Conservation (phyloP, 2,888 invertebrate genomes). For the Polyommatus iphigenia region DNA sequence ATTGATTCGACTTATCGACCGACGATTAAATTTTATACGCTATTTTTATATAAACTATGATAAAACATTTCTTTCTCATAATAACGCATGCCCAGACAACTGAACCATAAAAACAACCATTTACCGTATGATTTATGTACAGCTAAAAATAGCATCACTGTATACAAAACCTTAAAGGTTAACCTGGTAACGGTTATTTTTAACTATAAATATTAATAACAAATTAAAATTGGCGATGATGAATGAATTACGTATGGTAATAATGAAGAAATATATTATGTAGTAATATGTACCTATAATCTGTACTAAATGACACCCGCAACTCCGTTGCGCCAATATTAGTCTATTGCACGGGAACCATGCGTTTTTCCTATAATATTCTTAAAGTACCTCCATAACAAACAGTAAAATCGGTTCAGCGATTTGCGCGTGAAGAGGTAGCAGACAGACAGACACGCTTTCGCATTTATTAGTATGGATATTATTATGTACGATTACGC, state of each 20-base stretch:
- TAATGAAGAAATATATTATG: not conserved
- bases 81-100: not conserved
- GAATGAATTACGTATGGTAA: not conserved
- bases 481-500: not conserved
- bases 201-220: not conserved
- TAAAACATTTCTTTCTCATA: constrained; percentile 11
- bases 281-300: not conserved
- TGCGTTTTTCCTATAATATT: no score
- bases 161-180: constrained; percentile 8
- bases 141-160: not conserved
- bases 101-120: constrained; percentile 7
- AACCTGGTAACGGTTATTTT: not conserved
- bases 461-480: no score
- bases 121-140: constrained; percentile 1
- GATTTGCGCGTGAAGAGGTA: no score
- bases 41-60: not conserved
- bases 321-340: no score
- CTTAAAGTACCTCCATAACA: no score
- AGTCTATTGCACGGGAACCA: no score
- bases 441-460: no score
- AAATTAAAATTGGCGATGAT: not conserved
- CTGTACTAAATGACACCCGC: not conserved
- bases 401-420: no score
- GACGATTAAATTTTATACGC: not conserved
- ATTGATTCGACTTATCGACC: not conserved